phyloP scores from a whole-genome alignment of 2,888 invertebrate species.

The Molanna angustata region DNA sequence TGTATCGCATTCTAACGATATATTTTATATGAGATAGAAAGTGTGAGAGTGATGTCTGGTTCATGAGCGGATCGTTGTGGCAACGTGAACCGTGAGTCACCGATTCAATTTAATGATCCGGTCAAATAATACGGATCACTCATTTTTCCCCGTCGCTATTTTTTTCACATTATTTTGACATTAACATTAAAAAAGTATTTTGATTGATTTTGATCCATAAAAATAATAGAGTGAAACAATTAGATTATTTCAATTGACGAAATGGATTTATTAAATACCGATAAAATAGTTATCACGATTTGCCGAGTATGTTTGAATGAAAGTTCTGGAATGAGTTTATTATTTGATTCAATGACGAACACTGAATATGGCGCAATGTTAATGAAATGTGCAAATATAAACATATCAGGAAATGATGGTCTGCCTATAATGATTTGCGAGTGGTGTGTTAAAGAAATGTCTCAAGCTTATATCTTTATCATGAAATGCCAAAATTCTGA shows the following conservation, averaged over 20 bases:
- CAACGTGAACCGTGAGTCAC: no score
- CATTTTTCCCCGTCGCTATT: no score
- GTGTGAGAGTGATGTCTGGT: no score
- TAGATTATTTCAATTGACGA: not conserved
- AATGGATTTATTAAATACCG: not conserved
- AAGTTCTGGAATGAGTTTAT: conserved; percentile 9
- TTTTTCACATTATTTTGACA: no score
- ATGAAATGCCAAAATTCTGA: conserved; percentile 22
- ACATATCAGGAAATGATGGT: conserved; percentile 15
- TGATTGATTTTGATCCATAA: no score
- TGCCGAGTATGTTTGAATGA: conserved; percentile 21
- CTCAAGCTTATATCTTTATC: conserved; percentile 19
- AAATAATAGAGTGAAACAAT: not conserved
- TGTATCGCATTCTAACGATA: no score
- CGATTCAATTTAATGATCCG: no score
- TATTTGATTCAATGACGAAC: conserved; percentile 12
- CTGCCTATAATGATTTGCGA: conserved; percentile 19
- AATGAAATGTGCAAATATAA: conserved; percentile 18
- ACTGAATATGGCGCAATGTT: conserved; percentile 11
- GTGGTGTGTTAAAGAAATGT: conserved; percentile 15
- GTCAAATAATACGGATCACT: no score
- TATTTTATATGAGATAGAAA: no score
- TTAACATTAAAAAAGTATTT: no score
- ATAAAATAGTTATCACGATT: not conserved
- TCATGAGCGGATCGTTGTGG: no score